Percentiles rank a stretch among this genome's conserved stretches.
phyloP scores from a whole-genome alignment of 2,113 vertebrate genomes.

The Nettapus auritus region DNA sequence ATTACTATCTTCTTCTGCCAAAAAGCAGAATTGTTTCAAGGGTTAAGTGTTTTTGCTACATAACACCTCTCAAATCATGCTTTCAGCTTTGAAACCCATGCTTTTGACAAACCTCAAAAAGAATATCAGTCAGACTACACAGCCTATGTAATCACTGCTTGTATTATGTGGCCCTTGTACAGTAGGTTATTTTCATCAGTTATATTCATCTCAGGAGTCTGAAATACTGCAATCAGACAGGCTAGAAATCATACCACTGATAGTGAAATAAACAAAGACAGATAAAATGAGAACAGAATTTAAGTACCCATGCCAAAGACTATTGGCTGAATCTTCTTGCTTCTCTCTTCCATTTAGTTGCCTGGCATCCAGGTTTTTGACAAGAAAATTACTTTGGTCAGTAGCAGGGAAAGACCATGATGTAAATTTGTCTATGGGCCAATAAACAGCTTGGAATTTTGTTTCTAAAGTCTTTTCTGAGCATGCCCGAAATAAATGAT shows the following conservation, averaged over 20 bases:
- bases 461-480: not conserved
- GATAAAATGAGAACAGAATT: not conserved
- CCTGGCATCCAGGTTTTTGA: not conserved
- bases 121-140: not conserved
- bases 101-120: not conserved
- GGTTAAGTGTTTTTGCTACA: not conserved
- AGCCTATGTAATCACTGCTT: not conserved
- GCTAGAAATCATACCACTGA: not conserved
- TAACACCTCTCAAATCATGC: not conserved
- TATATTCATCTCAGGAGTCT: not conserved
- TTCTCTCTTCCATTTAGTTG: not conserved
- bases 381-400: not conserved
- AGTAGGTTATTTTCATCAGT: not conserved
- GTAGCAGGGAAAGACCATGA: not conserved
- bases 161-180: fast-evolving
- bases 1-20: not conserved
- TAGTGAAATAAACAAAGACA: not conserved
- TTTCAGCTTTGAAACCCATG: not conserved
- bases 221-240: not conserved
- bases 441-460: not conserved
- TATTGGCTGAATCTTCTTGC: not conserved
- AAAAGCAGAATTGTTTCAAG: not conserved
- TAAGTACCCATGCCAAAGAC: not conserved
- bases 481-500: not conserved
- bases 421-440: not conserved